phyloP scores from a whole-genome alignment of 2,888 invertebrate species.

The Nephrotoma appendiculata region DNA sequence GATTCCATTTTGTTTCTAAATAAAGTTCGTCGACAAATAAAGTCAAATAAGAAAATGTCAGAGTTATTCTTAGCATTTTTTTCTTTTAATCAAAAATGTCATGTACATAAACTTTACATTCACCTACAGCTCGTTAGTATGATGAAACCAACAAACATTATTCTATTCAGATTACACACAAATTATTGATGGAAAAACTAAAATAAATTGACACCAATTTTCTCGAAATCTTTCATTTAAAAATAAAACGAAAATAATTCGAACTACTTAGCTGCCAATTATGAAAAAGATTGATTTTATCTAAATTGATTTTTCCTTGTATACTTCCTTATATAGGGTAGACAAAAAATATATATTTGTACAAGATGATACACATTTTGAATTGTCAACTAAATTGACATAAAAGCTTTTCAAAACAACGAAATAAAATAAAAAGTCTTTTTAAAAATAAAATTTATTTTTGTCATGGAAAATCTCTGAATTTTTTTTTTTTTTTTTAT shows the following conservation, averaged over 20 bases:
- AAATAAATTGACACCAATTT: background rate
- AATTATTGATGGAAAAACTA: background rate
- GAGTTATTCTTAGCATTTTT: background rate
- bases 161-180: background rate
- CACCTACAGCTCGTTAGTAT: background rate
- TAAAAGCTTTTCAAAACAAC: background rate
- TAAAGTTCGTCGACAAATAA: no score
- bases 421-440: background rate
- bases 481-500: background rate
- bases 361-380: background rate
- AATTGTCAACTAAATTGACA: background rate
- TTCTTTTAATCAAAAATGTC: background rate
- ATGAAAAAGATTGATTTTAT: background rate
- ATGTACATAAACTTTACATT: background rate
- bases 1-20: no score
- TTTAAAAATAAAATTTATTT: background rate
- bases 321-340: background rate
- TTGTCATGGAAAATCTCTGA: background rate
- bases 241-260: background rate
- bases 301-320: background rate
- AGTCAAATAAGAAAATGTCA: background rate
- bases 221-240: background rate
- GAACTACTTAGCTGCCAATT: background rate
- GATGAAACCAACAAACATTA: background rate
- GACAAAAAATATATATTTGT: background rate